phyloP scores from a whole-genome alignment of 2,797 vertebrate genomes.

The Alectoris magna region DNA sequence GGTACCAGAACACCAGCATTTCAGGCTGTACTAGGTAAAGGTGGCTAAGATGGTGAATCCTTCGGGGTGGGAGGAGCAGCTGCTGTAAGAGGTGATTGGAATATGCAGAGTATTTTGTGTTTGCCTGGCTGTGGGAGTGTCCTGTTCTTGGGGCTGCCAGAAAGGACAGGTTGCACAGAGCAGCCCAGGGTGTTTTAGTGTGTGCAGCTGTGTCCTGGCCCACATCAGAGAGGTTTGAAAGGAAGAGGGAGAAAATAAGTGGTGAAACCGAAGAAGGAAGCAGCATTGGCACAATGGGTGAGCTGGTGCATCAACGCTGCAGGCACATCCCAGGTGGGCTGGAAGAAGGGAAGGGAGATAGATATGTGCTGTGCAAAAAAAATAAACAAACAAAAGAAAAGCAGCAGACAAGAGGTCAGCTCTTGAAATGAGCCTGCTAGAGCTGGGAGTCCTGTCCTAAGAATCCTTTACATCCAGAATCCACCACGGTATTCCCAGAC shows the following conservation, averaged over 20 bases:
- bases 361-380: neutral
- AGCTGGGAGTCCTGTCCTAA: neutral
- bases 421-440: neutral
- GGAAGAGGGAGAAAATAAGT: neutral
- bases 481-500: neutral
- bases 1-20: neutral
- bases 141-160: neutral
- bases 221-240: neutral
- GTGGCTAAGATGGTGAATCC: neutral
- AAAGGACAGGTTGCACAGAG: neutral
- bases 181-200: neutral
- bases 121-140: neutral
- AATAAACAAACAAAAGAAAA: neutral
- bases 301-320: neutral
- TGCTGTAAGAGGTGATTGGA: neutral
- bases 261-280: neutral
- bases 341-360: constrained; percentile 26
- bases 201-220: neutral
- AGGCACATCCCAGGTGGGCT: neutral
- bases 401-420: neutral
- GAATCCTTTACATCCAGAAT: neutral
- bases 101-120: neutral
- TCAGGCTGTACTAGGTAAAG: neutral
- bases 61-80: neutral
- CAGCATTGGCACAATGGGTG: neutral